phyloP scores from a whole-genome alignment of 2,888 invertebrate genomes.

The Eurois occulta region DNA sequence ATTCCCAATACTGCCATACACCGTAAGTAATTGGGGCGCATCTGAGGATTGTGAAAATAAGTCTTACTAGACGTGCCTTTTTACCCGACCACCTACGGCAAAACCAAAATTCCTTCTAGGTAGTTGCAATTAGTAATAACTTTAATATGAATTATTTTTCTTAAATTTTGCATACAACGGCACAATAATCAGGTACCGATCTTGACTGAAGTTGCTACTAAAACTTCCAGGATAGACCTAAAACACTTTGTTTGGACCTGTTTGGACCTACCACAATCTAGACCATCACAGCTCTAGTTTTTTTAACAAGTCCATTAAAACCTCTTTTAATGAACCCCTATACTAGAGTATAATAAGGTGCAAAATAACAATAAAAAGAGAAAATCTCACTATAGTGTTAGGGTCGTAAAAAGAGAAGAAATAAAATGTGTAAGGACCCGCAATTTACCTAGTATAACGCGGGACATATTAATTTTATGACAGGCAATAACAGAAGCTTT shows the following conservation, averaged over 20 bases:
- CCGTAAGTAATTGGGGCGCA: no score
- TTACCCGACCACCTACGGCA: no score
- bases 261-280: neutral
- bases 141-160: no score
- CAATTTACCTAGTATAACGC: constrained; percentile 59
- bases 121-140: no score
- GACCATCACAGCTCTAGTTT: neutral
- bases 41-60: no score
- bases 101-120: no score
- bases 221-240: neutral
- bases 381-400: constrained; percentile 50
- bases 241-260: neutral
- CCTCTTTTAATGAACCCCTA: constrained; percentile 2
- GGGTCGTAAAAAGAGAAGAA: constrained; percentile 43
- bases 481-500: constrained; percentile 48
- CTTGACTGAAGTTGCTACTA: neutral
- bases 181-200: neutral
- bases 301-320: neutral
- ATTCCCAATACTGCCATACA: no score
- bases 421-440: constrained; percentile 49
- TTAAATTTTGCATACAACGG: neutral
- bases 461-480: constrained; percentile 60
- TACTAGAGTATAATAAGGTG: constrained; percentile 34
- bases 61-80: no score
- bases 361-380: constrained; percentile 44